Percentiles rank a stretch among this genome's conserved stretches.
Evolutionary conservation across 1,140 invertebrate species (phyloP).

Genomic region (Homarus americanus): DNA sequence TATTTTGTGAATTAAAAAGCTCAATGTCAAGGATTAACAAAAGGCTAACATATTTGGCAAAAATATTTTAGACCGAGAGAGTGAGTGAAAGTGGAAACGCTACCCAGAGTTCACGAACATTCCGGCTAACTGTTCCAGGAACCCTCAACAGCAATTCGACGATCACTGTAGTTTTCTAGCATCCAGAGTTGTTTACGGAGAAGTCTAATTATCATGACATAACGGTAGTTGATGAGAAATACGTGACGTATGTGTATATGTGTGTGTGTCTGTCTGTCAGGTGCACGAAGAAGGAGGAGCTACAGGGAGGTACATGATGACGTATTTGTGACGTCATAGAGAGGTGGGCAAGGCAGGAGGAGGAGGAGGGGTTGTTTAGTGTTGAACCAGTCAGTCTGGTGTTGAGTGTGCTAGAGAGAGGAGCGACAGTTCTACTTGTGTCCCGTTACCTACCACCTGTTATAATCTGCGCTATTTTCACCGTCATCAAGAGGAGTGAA

Average conservation of each 20-base stretch:
- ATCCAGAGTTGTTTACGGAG: too few relatives aligned
- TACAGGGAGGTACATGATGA: background rate
- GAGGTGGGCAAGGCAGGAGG: background rate
- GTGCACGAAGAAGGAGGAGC: background rate
- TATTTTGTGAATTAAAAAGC: too few relatives aligned
- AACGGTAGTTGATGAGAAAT: background rate
- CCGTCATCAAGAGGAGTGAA: background rate
- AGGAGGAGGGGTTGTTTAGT: background rate
- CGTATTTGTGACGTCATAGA: background rate
- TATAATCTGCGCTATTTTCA: background rate
- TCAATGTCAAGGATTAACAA: too few relatives aligned
- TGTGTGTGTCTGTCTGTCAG: too few relatives aligned
- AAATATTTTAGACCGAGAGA: too few relatives aligned
- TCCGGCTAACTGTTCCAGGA: too few relatives aligned
- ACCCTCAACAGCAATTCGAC: too few relatives aligned
- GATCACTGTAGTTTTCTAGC: too few relatives aligned
- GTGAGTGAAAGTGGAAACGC: too few relatives aligned
- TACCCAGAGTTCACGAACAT: too few relatives aligned
- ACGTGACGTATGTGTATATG: background rate
- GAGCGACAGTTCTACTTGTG: background rate
- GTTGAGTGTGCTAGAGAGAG: background rate
- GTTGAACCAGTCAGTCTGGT: background rate
- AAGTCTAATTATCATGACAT: too few relatives aligned
- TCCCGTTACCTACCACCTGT: background rate
- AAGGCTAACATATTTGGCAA: too few relatives aligned